Base-by-base conservation (phyloP, 1,140 invertebrate genomes). In the Venustaconcha ellipsiformis region DNA sequence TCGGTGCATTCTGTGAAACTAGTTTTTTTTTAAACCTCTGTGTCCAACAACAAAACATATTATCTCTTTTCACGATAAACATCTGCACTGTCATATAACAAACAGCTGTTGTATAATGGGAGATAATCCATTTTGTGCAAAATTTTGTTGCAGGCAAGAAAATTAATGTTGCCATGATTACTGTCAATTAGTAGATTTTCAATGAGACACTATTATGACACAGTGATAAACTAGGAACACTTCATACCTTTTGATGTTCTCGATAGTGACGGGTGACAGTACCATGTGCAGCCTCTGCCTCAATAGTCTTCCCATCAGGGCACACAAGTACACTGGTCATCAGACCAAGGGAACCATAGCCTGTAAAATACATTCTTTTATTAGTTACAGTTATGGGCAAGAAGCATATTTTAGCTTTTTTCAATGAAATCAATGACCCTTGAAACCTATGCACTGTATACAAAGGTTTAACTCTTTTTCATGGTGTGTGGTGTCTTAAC, bases 171-270 rank as follows among this genome's bases (percentile, higher is more conserved):
- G 15, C 17, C n/a, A 20, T 6, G 8, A 37, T 17, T 20, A 26
- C 8, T 20, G 26, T 17, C 15, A 23, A 17, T 23, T 2, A 67
- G 17, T 67, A 20, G n/a, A 14, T 37, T 20, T 14, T 13, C 17
- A 18, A 18, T 67, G 6, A 20, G 26, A 67, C 17, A 18, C 30
- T 23, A n/a, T 11, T 67, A 20, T 20, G 26, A 1, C n/a, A 23
- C 37, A 62, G 20, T 18, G 26, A 0, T 17, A 60, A 18, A 5
- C 2, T 14, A 70, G 1, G 17, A 63, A 65, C 18, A 62, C 65
- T 1, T 13, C 57, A 62, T 74, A 96, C 96, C 92, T 97, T 94
- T 86, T 99, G 97, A 87, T 99, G 94, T 89, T 96, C 93, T 66
- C 97, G 80, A 83, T 90, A 91, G 72, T 91, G 90, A 56, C 90